phyloP scores from a whole-genome alignment of 2,113 vertebrate genomes.

The Cercocebus atys region DNA sequence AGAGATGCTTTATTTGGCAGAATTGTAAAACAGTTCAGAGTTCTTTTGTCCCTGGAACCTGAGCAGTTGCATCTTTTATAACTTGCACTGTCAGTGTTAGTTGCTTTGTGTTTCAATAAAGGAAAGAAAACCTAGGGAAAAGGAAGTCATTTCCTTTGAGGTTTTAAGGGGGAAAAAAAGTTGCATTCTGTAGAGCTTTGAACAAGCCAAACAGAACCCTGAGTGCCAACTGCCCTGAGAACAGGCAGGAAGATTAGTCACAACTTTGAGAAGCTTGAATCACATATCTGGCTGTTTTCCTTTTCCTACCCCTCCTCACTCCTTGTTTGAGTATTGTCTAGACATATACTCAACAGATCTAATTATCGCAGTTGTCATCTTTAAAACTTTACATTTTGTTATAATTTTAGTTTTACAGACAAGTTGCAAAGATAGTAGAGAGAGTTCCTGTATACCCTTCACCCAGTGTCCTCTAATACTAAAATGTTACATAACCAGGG shows the following conservation, averaged over 20 bases:
- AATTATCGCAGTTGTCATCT: constrained; percentile 48
- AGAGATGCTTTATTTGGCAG: background rate
- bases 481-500: constrained; percentile 6
- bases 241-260: constrained; percentile 82
- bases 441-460: background rate
- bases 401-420: constrained; percentile 44
- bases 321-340: constrained; percentile 78
- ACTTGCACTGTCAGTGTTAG: background rate
- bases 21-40: background rate
- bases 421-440: background rate
- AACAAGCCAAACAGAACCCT: constrained; percentile 64
- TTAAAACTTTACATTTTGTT: constrained; percentile 49
- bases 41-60: background rate
- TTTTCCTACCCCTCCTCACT: constrained; percentile 74
- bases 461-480: background rate
- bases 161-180: background rate
- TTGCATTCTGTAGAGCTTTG: constrained; percentile 54
- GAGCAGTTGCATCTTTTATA: background rate
- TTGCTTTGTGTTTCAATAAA: constrained; percentile 57
- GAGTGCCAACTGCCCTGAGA: constrained; percentile 77
- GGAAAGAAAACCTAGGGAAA: constrained; percentile 58
- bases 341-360: constrained; percentile 78
- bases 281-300: constrained; percentile 74
- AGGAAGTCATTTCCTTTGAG: constrained; percentile 73
- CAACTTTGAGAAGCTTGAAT: constrained; percentile 80